These are phyloP conservation scores for Rhagoletis pomonella DNA, from an alignment of 1,140 invertebrate species.

Conservation along the genomic window DNA sequence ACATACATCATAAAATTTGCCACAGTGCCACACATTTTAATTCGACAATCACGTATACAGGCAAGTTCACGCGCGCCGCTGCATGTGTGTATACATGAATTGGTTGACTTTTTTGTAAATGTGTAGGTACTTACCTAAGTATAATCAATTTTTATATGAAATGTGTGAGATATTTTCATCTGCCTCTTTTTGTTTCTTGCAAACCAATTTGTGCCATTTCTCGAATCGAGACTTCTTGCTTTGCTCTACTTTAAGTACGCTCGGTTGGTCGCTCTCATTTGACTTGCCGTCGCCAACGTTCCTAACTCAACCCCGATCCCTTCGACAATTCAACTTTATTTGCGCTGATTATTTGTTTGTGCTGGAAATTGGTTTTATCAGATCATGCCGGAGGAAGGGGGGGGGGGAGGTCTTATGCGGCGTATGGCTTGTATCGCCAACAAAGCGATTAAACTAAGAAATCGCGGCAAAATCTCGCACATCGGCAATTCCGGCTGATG, in stretches of 20 bases:
- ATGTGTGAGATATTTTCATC: background rate
- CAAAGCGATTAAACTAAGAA: constrained; percentile 49
- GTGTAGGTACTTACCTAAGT: background rate
- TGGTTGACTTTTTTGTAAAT: background rate
- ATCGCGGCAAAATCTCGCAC: constrained; percentile 51
- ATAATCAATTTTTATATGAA: constrained; percentile 36
- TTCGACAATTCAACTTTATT: background rate
- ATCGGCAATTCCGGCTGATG: constrained; percentile 51
- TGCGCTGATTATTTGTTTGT: constrained; percentile 46
- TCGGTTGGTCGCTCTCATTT: background rate
- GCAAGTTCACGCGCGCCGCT: background rate
- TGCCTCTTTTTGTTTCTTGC: constrained; percentile 6
- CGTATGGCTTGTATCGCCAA: constrained; percentile 31
- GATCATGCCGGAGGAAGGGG: background rate
- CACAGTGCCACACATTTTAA: constrained; percentile 54
- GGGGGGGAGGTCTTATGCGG: background rate
- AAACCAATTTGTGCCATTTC: constrained; percentile 43
- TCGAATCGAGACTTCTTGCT: constrained; percentile 39
- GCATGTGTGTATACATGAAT: background rate
- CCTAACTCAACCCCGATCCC: background rate
- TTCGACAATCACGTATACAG: constrained; percentile 10
- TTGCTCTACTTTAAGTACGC: constrained; percentile 41
- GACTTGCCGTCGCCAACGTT: background rate
- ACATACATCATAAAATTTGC: background rate
- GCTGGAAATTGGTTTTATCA: constrained; percentile 50